These are phyloP conservation scores for Porites rus DNA, from an alignment of 92 coral and sea anemone genomes.

Conservation along the genomic window DNA sequence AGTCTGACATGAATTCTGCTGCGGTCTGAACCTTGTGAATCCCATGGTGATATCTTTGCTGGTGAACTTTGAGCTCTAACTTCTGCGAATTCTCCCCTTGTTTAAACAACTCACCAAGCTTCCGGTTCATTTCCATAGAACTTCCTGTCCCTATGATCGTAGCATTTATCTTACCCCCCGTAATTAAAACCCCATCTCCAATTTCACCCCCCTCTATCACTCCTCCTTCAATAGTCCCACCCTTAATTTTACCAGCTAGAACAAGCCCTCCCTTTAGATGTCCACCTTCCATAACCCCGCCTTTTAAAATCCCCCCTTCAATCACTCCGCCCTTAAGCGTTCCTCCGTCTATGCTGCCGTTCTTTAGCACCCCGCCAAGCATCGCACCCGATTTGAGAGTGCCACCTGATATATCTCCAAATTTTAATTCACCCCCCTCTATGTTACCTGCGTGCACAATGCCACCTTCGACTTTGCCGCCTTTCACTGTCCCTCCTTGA, in stretches of 20 bases:
- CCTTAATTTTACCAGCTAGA: slow-evolving; percentile 92
- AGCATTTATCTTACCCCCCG: slow-evolving; percentile 86
- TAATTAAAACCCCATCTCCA: slow-evolving; percentile 93
- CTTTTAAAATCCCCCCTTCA: slow-evolving; percentile 92
- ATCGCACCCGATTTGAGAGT: slow-evolving; percentile 87
- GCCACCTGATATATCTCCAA: slow-evolving; percentile 92
- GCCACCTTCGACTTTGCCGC: slow-evolving; percentile 91
- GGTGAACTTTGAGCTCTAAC: slow-evolving; percentile 32
- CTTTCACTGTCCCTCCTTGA: slow-evolving; percentile 74
- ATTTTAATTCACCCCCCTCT: slow-evolving; percentile 78
- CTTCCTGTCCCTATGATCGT: slow-evolving; percentile 69
- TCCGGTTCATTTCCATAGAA: slow-evolving; percentile 26
- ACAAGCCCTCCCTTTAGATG: slow-evolving; percentile 92
- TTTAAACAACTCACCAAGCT: slow-evolving; percentile 35
- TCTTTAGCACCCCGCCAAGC: slow-evolving; percentile 88
- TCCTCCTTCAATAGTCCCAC: slow-evolving; percentile 96
- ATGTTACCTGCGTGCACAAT: slow-evolving; percentile 79
- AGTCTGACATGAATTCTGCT: slow-evolving; percentile 17
- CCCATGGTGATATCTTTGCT: slow-evolving; percentile 27
- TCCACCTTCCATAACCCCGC: slow-evolving; percentile 98
- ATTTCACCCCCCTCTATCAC: slow-evolving; percentile 97
- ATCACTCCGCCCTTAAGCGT: slow-evolving; percentile 85
- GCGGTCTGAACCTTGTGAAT: neutral
- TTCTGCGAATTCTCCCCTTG: slow-evolving; percentile 44
- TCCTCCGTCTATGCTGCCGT: slow-evolving; percentile 97